Evolutionary conservation across 2,888 invertebrate species (phyloP), one percentile per base, ranked within the genome.

Genomic region (Pandemis heparana): DNA sequence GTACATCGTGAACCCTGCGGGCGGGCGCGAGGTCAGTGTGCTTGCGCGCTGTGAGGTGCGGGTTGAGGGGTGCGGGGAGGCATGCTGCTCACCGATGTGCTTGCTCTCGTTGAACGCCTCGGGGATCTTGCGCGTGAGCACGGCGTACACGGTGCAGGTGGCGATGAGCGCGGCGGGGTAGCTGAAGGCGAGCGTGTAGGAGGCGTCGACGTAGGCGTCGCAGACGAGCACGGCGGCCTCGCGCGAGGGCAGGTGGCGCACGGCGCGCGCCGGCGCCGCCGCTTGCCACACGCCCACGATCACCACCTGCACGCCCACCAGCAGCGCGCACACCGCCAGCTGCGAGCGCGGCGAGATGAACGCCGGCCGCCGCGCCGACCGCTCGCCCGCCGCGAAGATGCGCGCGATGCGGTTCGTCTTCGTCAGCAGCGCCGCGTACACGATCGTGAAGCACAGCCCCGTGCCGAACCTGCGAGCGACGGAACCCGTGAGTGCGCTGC

Each of bases 31-130:
- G 16, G 51, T 53, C 18, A 51, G 51, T 16, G 51, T 1, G 16
- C 7, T 4, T 5, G 1, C 16, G 51, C 16, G 51, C 7, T 5
- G 48, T 41, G 46, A 46, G 46, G 46, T 5, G 51, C 18, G 51
- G 16, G n/a, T 3, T 4, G 48, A 14, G 62, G 39, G 70, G 5
- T 6, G 18, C 16, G 43, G 46, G 14, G 53, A 43, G 16, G 59
- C 71, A 86, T 32, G 23, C 23, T 32, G 23, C 95, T 92, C 85
- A 95, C 99, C 98, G 82, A 98, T 98, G 90, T 98, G 98, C 92
- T 98, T 98, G 80, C 98, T 98, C 92, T 99, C 99, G 92, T 99
- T 99, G 94, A 99, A 99, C 71, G 99, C 99, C 91, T 99, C 99
- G 0, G 99, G 99, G 74, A 99, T 97, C 94, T 99, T 99, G 75